phyloP scores from a whole-genome alignment of 2,113 vertebrate genomes.

The Otocyon megalotis region DNA sequence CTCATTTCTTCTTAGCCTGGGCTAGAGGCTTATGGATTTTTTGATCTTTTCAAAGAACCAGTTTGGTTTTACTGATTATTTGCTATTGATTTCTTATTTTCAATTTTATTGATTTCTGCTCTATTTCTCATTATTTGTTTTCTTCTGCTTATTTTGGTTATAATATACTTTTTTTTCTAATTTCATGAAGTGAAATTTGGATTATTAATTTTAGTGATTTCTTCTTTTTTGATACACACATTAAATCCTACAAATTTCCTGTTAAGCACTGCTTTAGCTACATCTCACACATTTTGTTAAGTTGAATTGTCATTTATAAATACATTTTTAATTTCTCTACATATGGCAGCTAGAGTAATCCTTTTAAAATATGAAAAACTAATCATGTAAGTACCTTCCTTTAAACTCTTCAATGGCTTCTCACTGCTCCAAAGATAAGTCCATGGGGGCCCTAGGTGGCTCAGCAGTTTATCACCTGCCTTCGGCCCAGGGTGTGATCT shows the following conservation, averaged over 20 bases:
- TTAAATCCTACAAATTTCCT: not conserved
- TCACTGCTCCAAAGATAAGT: not conserved
- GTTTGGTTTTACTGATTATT: not conserved
- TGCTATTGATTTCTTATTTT: not conserved
- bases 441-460: not conserved
- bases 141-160: not conserved
- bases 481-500: no score
- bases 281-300: not conserved
- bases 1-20: not conserved
- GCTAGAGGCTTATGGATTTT: not conserved
- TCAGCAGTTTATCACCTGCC: no score
- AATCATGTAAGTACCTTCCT: not conserved
- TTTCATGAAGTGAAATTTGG: not conserved
- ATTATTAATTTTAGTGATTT: not conserved
- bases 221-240: not conserved
- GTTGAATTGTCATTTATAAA: not conserved
- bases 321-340: not conserved
- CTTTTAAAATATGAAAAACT: not conserved
- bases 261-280: not conserved
- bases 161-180: not conserved
- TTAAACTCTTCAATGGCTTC: not conserved
- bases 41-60: not conserved
- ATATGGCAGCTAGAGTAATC: not conserved
- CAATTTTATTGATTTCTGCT: not conserved
- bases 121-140: not conserved